Conservation (phyloP, 2,888 invertebrate genomes). For the Chirona hameri region DNA sequence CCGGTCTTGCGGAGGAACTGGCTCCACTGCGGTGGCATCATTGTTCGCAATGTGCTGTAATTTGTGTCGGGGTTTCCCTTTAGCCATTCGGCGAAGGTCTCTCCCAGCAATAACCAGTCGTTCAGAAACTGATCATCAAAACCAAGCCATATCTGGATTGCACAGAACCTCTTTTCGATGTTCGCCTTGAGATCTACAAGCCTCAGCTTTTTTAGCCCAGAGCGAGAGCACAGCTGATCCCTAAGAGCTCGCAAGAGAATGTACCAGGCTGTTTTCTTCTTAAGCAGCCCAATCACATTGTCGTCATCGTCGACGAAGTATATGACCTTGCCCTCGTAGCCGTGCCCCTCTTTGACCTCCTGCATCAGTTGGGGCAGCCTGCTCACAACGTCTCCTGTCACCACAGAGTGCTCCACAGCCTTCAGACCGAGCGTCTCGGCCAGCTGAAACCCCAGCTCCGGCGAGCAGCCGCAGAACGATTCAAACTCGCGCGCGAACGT, state of each 20-base stretch:
- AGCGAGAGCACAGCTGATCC: conserved; percentile 40
- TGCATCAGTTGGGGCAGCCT: conserved; percentile 42
- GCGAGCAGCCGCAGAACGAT: conserved; percentile 8
- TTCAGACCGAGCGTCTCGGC: conserved; percentile 38
- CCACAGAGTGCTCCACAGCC: conserved; percentile 44
- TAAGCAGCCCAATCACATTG: conserved; percentile 48
- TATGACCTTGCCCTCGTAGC: conserved; percentile 48
- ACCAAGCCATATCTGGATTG: conserved; percentile 48
- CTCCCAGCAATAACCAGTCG: conserved; percentile 36
- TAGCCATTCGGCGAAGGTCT: background rate
- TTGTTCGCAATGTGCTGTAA: background rate
- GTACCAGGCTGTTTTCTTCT: conserved; percentile 51
- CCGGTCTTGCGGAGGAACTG: background rate
- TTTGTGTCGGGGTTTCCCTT: background rate
- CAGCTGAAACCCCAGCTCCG: conserved; percentile 28
- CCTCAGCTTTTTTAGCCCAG: conserved; percentile 37
- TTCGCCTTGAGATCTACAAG: conserved; percentile 40
- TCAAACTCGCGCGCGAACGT: background rate
- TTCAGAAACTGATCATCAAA: conserved; percentile 40
- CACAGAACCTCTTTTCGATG: conserved; percentile 43
- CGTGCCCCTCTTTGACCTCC: conserved; percentile 46
- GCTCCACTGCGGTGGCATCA: background rate
- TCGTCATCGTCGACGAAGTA: conserved; percentile 47
- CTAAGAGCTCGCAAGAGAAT: conserved; percentile 42
- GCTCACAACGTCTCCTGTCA: conserved; percentile 43